A percentile compares a stretch with the other conserved stretches of the same genome.
Evolutionary conservation across 2,797 vertebrate species (phyloP).

Genomic region (Lindbergichthys nudifrons): DNA sequence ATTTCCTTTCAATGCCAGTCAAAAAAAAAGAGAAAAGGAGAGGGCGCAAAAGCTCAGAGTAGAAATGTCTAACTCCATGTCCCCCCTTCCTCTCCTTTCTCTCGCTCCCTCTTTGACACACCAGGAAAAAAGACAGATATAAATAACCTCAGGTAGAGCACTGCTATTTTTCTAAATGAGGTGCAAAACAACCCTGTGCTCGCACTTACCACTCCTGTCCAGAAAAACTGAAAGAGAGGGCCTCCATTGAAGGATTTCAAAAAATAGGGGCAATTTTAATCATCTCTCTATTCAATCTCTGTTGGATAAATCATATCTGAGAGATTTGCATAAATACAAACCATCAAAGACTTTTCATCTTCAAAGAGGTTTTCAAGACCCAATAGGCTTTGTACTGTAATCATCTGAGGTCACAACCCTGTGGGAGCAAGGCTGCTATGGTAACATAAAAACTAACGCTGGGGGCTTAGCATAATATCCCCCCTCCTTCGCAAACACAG

Average conservation of each 20-base stretch:
- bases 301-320: slow-evolving; percentile 99
- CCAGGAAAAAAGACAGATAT: slow-evolving; percentile 82
- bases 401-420: slow-evolving; percentile 99
- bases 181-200: slow-evolving; percentile 88
- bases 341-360: slow-evolving; percentile 99
- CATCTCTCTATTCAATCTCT: slow-evolving; percentile 99
- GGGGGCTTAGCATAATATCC: slow-evolving; percentile 99
- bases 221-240: slow-evolving; percentile 91
- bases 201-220: slow-evolving; percentile 87
- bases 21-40: slow-evolving; percentile 44
- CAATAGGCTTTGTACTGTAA: slow-evolving; percentile 99
- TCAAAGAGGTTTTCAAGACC: slow-evolving; percentile 99
- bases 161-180: slow-evolving; percentile 88
- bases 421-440: slow-evolving; percentile 99
- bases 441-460: slow-evolving; percentile 99
- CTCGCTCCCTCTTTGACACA: slow-evolving; percentile 74
- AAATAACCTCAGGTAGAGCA: slow-evolving; percentile 90
- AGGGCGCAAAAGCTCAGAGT: slow-evolving; percentile 81
- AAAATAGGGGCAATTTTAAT: slow-evolving; percentile 99
- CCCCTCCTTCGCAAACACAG: slow-evolving; percentile 70
- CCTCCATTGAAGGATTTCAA: slow-evolving; percentile 93
- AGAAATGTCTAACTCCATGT: slow-evolving; percentile 91
- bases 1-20: slow-evolving; percentile 90
- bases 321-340: slow-evolving; percentile 99
- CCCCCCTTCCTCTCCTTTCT: slow-evolving; percentile 54